Evolutionary conservation across 2,113 vertebrate species (phyloP).

Genomic region (Abramis brama): DNA sequence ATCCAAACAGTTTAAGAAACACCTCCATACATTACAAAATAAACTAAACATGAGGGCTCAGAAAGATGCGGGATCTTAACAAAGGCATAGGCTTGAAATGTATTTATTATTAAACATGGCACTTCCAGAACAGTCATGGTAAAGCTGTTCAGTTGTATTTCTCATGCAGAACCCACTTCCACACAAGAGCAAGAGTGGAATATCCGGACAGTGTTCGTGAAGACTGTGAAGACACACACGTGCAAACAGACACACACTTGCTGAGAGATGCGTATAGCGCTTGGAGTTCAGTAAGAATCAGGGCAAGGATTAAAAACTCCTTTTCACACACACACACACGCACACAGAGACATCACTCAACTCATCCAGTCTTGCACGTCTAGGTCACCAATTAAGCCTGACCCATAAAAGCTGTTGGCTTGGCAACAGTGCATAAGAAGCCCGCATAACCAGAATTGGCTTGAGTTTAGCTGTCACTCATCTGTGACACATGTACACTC

Average conservation of each 20-base stretch:
- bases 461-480: constrained; percentile 4
- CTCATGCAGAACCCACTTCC: constrained; percentile 12
- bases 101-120: constrained; percentile 21
- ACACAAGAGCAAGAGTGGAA: constrained; percentile 8
- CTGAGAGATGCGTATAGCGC: constrained; percentile 3
- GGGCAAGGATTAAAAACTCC: constrained; percentile 21
- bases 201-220: neutral
- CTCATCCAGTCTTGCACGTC: constrained; percentile 30
- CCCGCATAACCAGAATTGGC: neutral
- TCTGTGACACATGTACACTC: neutral
- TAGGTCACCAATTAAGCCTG: constrained; percentile 69
- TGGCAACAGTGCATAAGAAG: constrained; percentile 48
- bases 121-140: neutral
- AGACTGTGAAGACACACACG: constrained; percentile 22
- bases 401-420: constrained; percentile 72
- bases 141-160: constrained; percentile 14
- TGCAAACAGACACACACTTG: constrained; percentile 27
- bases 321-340: neutral
- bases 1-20: neutral
- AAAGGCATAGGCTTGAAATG: neutral
- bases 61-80: neutral
- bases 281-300: constrained; percentile 7
- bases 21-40: neutral
- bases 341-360: constrained; percentile 29
- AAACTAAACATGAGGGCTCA: neutral